Base-by-base conservation (phyloP, 1,140 invertebrate species). In the Battus philenor region DNA sequence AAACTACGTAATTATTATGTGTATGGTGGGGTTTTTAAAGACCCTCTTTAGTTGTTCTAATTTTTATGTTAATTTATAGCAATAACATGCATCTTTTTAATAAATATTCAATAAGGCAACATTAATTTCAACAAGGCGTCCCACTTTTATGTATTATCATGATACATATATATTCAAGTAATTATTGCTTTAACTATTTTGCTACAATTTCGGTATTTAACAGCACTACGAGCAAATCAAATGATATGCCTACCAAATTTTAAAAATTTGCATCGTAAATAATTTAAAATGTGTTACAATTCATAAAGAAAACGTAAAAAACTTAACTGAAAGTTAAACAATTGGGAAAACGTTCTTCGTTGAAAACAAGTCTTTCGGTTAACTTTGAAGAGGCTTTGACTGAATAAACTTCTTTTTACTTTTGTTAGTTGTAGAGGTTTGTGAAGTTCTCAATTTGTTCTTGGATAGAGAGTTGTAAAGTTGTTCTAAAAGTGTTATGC, bases 341-440 rank as follows among this genome's bases (percentile, higher is more conserved):
- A 41, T 41, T 41, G 38, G 9, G 38, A 29, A 41, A 41, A 41
- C 29, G 7, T 29, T 41, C 38, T 18, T 9, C 16, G 15, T 16
- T 41, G 38, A 41, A 26, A 29, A 41, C 38, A 41, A 41, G 26
- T 29, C 38, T 41, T 41, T 41, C 29, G 26, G 38, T 16, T 27
- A 41, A 41, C 24, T 41, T 41, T 41, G 38, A 41, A 41, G 38
- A 29, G 24, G 38, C 38, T 41, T 41, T 41, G 24, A 41, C 38
- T 41, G 38, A 41, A 29, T 29, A 29, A 29, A 29, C 24, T 41
- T 41, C 7, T 38, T 26, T 38, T 41, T 41, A 29, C 24, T 41
- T 29, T 41, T 27, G 13, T 27, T 29, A 41, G 38, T 41, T 9
- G 24, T 29, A 41, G 24, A 41, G 24, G 38, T 41, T 41, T 27